A percentile compares a stretch with the other conserved stretches of the same genome.
These are phyloP conservation scores for Liparis tanakae DNA, from an alignment of 2,797 vertebrate genomes.

Conservation along the genomic window DNA sequence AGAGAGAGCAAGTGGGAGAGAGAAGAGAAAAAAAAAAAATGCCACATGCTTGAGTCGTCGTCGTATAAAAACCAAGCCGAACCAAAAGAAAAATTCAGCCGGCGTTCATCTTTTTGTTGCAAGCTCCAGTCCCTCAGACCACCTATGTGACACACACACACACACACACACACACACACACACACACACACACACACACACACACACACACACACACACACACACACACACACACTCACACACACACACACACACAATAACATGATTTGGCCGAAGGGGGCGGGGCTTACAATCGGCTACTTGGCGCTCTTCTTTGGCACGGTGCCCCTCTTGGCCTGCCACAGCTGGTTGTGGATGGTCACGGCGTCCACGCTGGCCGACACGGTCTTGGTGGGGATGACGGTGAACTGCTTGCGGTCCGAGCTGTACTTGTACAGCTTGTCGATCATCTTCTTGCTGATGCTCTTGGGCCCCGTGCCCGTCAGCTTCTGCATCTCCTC, in stretches of 20 bases:
- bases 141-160: too few species aligned
- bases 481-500: constrained; percentile 96
- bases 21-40: constrained; percentile 18
- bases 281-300: constrained; percentile 67
- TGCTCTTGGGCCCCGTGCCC: constrained; percentile 93
- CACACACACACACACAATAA: neutral
- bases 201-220: neutral
- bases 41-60: constrained; percentile 62
- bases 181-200: neutral
- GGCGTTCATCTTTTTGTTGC: constrained; percentile 50
- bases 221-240: constrained; percentile 6
- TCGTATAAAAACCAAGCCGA: constrained; percentile 31
- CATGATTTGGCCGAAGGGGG: constrained; percentile 36
- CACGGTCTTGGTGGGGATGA: constrained; percentile 97
- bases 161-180: constrained; percentile 1
- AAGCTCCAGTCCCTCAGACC: constrained; percentile 60
- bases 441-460: constrained; percentile 98
- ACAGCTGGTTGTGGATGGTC: constrained; percentile 96
- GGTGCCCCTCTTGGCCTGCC: constrained; percentile 91
- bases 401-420: constrained; percentile 95
- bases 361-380: constrained; percentile 96
- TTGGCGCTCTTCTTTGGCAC: constrained; percentile 94
- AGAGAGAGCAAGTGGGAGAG: too few species aligned
- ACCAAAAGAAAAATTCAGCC: constrained; percentile 47
- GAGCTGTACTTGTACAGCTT: constrained; percentile 99